Percentiles rank a stretch among this genome's conserved stretches.
These are phyloP conservation scores for Mustela nigripes DNA, from an alignment of 2,113 vertebrate species.

Conservation along the genomic window DNA sequence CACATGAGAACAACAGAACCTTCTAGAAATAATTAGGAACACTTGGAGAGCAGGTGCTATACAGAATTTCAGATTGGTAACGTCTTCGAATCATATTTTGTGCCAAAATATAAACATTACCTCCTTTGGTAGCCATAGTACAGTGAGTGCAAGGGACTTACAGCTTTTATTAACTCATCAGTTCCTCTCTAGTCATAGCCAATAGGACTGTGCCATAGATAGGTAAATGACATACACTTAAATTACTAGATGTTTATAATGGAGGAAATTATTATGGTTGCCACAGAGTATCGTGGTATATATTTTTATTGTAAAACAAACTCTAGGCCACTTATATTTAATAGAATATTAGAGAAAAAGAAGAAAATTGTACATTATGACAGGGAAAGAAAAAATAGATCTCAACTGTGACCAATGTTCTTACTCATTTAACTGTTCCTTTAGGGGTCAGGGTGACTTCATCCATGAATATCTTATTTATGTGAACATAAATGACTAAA, in stretches of 20 bases:
- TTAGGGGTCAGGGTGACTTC: constrained; percentile 24
- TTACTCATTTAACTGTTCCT: constrained; percentile 50
- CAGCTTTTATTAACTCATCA: neutral
- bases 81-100: neutral
- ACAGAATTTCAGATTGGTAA: neutral
- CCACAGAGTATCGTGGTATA: neutral
- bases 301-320: constrained; percentile 50
- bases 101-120: neutral
- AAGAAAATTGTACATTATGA: constrained; percentile 3
- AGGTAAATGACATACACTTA: neutral
- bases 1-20: neutral
- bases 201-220: neutral
- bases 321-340: neutral
- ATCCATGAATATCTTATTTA: constrained; percentile 57
- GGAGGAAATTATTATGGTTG: constrained; percentile 18
- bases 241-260: constrained; percentile 4
- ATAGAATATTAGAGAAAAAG: neutral
- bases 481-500: constrained; percentile 54
- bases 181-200: neutral
- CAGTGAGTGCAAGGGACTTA: neutral
- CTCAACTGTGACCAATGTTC: neutral
- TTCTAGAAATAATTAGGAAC: constrained; percentile 19
- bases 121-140: neutral
- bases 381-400: neutral
- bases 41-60: neutral